Percentiles rank a stretch among this genome's conserved stretches.
phyloP scores from a whole-genome alignment of 2,797 vertebrate species.

The Sphenodon punctatus region DNA sequence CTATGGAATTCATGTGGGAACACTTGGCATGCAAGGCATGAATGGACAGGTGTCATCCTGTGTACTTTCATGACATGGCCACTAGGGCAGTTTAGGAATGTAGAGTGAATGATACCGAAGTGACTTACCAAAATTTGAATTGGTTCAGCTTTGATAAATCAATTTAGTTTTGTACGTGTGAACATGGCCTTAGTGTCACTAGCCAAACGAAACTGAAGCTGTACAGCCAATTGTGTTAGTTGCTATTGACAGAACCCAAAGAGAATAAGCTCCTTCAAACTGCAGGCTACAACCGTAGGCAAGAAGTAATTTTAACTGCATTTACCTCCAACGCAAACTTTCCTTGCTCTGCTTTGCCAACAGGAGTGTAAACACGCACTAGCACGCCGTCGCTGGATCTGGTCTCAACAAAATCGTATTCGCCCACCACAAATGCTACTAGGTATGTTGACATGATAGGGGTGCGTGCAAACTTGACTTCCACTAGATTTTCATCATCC shows the following conservation, averaged over 20 bases:
- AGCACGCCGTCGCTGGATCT: conserved; percentile 90
- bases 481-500: conserved; percentile 91
- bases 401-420: conserved; percentile 96
- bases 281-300: not conserved
- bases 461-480: conserved; percentile 93
- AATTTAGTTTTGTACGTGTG: too few species aligned
- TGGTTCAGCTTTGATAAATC: too few species aligned
- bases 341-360: conserved; percentile 96
- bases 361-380: conserved; percentile 95
- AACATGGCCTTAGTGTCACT: too few species aligned
- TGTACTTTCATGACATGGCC: too few species aligned
- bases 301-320: conserved; percentile 12
- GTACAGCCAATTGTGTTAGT: conserved; percentile 11
- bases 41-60: too few species aligned
- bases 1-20: too few species aligned
- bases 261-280: conserved; percentile 11
- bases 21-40: too few species aligned
- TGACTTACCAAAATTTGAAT: too few species aligned
- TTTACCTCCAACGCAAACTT: conserved; percentile 97
- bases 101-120: too few species aligned
- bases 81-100: too few species aligned
- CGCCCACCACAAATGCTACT: conserved; percentile 97
- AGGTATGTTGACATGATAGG: conserved; percentile 98
- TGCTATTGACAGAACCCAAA: conserved; percentile 47
- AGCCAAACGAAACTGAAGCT: conserved; percentile 15